Percentiles rank a stretch among this genome's conserved stretches.
phyloP scores from a whole-genome alignment of 2,113 vertebrate species.

The Cavia porcellus region DNA sequence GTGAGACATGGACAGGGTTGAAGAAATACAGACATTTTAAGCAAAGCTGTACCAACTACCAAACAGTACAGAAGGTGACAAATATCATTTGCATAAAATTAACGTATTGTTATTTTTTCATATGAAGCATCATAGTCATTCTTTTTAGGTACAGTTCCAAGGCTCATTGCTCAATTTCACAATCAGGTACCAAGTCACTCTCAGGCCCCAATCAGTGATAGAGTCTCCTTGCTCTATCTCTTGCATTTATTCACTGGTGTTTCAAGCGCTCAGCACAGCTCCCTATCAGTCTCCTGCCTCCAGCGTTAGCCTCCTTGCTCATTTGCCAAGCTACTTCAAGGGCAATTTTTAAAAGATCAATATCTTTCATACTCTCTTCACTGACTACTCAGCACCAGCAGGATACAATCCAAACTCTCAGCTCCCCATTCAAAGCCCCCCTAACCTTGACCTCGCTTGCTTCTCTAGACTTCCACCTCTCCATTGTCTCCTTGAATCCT shows the following conservation, averaged over 20 bases:
- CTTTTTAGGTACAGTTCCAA: not conserved
- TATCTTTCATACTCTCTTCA: not conserved
- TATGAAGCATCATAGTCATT: not conserved
- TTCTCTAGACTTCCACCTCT: not conserved
- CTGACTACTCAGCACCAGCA: not conserved
- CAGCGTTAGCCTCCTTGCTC: not conserved
- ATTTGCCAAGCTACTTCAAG: not conserved
- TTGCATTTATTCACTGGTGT: not conserved
- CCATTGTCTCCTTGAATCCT: not conserved
- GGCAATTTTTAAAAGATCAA: not conserved
- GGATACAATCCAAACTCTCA: not conserved
- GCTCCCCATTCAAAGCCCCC: not conserved
- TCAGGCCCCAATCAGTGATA: not conserved
- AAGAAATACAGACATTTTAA: conserved; percentile 28
- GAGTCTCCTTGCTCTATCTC: not conserved
- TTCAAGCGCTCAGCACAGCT: fast-evolving
- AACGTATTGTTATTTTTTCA: not conserved
- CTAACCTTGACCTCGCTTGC: not conserved
- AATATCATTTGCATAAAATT: not conserved
- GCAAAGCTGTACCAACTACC: not conserved
- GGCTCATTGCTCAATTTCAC: not conserved
- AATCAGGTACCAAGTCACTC: not conserved
- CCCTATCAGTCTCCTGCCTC: not conserved
- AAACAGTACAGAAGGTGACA: not conserved
- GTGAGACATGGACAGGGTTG: not conserved